Conservation (phyloP, 2,797 vertebrate genomes). For the Lacerta viridis region DNA sequence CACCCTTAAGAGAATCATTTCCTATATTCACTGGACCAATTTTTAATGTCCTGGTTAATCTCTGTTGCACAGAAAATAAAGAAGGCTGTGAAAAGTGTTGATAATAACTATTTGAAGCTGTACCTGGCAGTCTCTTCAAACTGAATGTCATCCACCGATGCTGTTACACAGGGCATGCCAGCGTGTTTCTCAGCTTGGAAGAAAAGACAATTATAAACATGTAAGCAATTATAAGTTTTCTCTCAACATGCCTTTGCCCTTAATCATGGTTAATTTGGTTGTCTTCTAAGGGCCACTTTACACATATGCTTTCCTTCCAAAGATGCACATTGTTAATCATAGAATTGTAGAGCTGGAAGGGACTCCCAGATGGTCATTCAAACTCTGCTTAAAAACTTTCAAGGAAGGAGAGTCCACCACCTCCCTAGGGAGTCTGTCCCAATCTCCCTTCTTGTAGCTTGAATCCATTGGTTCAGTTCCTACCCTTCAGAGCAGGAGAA, state of each 20-base stretch:
- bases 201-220: slow-evolving; percentile 45
- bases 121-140: slow-evolving; percentile 85
- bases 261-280: neutral
- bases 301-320: neutral
- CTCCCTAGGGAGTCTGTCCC: too few relatives aligned
- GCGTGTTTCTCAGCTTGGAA: slow-evolving; percentile 84
- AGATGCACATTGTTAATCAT: too few relatives aligned
- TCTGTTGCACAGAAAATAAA: slow-evolving; percentile 33
- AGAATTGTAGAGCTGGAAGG: too few relatives aligned
- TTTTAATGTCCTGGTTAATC: neutral
- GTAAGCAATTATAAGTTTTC: slow-evolving; percentile 10
- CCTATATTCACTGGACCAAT: too few relatives aligned
- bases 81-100: neutral
- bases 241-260: neutral
- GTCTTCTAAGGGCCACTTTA: neutral
- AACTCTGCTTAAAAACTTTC: too few relatives aligned
- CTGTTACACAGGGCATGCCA: slow-evolving; percentile 83
- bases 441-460: too few relatives aligned
- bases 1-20: too few relatives aligned
- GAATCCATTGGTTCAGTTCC: too few relatives aligned
- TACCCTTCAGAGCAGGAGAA: too few relatives aligned
- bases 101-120: neutral
- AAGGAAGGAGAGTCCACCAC: too few relatives aligned
- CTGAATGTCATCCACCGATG: slow-evolving; percentile 84
- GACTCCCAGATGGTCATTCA: too few relatives aligned